Percentiles rank a stretch among this genome's conserved stretches.
Conservation (phyloP, 2,888 invertebrate species). For the Lasioglossum marginatum region DNA sequence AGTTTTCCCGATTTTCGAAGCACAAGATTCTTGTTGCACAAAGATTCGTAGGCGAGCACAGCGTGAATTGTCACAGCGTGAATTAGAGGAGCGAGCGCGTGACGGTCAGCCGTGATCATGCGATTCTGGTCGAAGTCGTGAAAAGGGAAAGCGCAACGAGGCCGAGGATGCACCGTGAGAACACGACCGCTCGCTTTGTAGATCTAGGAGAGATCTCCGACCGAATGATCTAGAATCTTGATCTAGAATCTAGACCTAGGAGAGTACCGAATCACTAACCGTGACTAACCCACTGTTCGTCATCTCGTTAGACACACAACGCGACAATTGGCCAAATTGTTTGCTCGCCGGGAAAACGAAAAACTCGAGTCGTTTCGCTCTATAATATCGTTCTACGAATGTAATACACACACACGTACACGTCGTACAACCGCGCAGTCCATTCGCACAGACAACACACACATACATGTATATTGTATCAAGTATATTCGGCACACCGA, state of each 20-base stretch:
- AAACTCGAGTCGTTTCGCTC: slow-evolving; percentile 10
- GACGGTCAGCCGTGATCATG: background rate
- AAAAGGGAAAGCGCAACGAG: background rate
- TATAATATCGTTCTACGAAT: background rate
- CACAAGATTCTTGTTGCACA: background rate
- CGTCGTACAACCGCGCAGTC: background rate
- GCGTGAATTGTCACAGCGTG: background rate
- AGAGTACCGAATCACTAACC: slow-evolving; percentile 47
- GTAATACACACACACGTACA: background rate
- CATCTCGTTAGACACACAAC: slow-evolving; percentile 80
- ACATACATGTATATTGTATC: slow-evolving; percentile 4
- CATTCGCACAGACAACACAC: background rate
- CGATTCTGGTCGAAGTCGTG: background rate
- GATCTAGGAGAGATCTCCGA: background rate
- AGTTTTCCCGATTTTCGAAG: background rate
- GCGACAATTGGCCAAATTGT: slow-evolving; percentile 77
- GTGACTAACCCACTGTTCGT: slow-evolving; percentile 61
- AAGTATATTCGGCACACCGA: background rate
- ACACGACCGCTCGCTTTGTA: slow-evolving; percentile 24
- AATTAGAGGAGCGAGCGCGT: slow-evolving; percentile 17
- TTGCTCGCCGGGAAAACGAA: slow-evolving; percentile 21
- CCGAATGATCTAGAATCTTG: background rate
- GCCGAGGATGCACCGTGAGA: background rate
- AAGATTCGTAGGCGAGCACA: background rate
- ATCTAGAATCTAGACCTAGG: background rate